Evolutionary conservation across 2,797 vertebrate genomes (phyloP), one percentile per base, ranked within the genome.

Genomic region (Rhynchotus rufescens): DNA sequence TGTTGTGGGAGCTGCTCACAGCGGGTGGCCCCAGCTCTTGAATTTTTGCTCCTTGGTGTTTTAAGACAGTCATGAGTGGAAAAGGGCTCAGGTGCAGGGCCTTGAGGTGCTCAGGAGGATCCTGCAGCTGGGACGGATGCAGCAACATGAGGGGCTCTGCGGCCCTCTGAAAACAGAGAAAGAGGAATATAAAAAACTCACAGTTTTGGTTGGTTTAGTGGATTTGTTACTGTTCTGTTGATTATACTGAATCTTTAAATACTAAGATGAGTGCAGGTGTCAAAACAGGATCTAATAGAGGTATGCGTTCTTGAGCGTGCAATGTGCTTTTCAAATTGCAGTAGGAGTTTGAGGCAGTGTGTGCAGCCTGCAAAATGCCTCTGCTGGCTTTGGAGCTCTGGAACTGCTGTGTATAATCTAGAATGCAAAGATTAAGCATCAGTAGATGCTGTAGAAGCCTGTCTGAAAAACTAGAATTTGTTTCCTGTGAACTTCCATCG

Each of bases 401-500:
- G 9, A 87, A 56, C 38, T 82, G 84, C 68, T 57, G 15, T 61
- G 20, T 77, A 28, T 66, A 17, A 60, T 38, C 40, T 71, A 51
- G 56, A 83, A 68, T 54, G 44, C 47, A 30, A 67, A 80, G 51
- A 13, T 81, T 42, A n/a, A 21, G 7, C 83, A 74, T 32, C 69
- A 36, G 17, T 68, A 19, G 62, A 21, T 69, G 42, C 59, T 81
- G 66, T 67, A 68, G 72, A 88, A 76, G 25, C 61, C 76, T 92
- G 77, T 60, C 74, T 85, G 47, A 83, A 92, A 94, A 92, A 36
- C 36, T 79, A 15, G 64, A 91, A 61, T 76, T 54, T 34, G 5
- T 26, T 91, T 90, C 64, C 64, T 73, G 40, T 51, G 89, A 89
- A 52, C 60, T 93, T 88, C 6, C 61, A 8, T 82, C 93, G 79